phyloP scores from a whole-genome alignment of 1,140 invertebrate species.

The Drusus annulatus region DNA sequence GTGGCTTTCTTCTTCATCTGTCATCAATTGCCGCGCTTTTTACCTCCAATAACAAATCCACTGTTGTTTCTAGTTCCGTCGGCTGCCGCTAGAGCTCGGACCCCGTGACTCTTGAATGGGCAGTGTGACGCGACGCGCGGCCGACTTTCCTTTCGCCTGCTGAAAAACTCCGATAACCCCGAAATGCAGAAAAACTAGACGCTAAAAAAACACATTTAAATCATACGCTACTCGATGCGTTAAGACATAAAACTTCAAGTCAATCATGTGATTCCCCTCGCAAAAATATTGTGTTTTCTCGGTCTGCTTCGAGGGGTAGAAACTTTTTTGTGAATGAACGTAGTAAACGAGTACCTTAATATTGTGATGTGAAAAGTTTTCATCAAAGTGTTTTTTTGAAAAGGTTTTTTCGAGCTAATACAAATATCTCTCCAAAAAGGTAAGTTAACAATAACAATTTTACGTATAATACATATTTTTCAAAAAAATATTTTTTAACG shows the following conservation, averaged over 20 bases:
- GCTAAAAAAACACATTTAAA: neutral
- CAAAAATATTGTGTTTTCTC: neutral
- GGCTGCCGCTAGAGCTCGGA: conserved; percentile 22
- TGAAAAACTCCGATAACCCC: neutral
- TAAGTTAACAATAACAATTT: no score
- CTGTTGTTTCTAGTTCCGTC: conserved; percentile 18
- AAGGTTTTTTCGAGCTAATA: no score
- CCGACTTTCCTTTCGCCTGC: neutral
- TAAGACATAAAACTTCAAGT: no score
- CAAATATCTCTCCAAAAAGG: no score
- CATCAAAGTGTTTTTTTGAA: no score
- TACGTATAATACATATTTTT: no score
- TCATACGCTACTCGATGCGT: neutral
- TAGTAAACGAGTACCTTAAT: neutral
- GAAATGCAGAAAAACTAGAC: neutral
- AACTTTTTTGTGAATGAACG: conserved; percentile 11
- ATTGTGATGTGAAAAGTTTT: no score
- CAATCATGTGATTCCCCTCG: no score
- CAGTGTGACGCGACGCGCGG: neutral
- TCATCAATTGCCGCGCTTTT: conserved; percentile 34
- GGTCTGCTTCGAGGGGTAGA: neutral
- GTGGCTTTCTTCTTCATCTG: conserved; percentile 33
- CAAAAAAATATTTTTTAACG: no score
- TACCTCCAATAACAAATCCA: neutral
- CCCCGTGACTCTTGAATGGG: conserved; percentile 23